Conservation (phyloP, 2,113 vertebrate species). For the Geococcyx californianus region DNA sequence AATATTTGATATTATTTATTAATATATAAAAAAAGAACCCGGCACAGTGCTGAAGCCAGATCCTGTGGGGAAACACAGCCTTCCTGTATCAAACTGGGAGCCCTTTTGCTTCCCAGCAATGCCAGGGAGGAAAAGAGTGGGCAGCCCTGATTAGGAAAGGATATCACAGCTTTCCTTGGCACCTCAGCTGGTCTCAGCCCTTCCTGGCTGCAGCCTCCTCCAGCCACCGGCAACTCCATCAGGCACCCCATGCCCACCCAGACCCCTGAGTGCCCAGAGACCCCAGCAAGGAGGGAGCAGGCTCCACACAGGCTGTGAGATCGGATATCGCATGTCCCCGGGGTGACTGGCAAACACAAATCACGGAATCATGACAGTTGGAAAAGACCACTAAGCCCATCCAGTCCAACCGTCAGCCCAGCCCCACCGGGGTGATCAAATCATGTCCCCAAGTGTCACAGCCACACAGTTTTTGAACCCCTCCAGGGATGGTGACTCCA, state of each 20-base stretch:
- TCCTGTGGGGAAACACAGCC: background rate
- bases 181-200: background rate
- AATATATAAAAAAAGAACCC: too few species aligned
- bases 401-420: too few species aligned
- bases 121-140: conserved; percentile 32
- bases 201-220: background rate
- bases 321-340: background rate
- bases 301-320: background rate
- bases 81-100: conserved; percentile 16
- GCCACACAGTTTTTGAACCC: too few species aligned
- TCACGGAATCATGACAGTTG: too few species aligned
- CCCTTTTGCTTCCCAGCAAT: background rate
- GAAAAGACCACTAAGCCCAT: too few species aligned
- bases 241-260: background rate
- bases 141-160: conserved; percentile 21
- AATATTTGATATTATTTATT: too few species aligned
- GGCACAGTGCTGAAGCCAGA: background rate
- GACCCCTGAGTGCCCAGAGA: background rate
- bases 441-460: too few species aligned
- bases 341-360: background rate
- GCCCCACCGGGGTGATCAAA: too few species aligned
- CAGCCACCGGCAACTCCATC: background rate
- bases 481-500: too few species aligned
- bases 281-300: background rate
- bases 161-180: conserved; percentile 30